Base-by-base conservation (phyloP, 2,888 invertebrate species). In the Tachina fera region DNA sequence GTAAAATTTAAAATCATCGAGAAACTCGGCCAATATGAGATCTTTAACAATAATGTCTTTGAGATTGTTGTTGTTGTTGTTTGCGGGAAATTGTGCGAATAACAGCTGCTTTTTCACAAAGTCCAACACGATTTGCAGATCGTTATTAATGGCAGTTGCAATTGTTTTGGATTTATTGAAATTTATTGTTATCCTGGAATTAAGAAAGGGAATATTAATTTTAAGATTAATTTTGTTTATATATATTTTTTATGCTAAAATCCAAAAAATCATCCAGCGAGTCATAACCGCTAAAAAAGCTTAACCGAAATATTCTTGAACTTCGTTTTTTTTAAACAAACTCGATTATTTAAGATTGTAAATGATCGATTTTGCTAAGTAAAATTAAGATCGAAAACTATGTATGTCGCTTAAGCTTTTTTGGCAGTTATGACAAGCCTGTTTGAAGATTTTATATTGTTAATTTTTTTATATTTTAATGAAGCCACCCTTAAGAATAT, bases 1-100 rank as follows among this genome's bases (percentile, higher is more conserved):
- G 10, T 75, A 82, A 39, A 86, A 49, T 47, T 79, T 79, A 51
- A 86, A 86, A 9, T 79, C 78, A 11, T 74, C 22, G 0, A 65
- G n/a, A 45, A 85, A 78, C 43, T 79, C 61, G 0, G 47, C 39
- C 8, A 70, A 22, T 10, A 60, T 11, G 0, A 72, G 31, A 14
- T 77, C 65, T 19, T 58, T 72, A 2, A 10, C 1, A n/a, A 65
- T 9, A 0, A 31, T 45, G 5, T 43, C 31, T 10, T 19, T 11
- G 9, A n/a, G n/a, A n/a, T n/a, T n/a, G n/a, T 3, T 14, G 9
- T 71, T 65, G n/a, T 43, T 43, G 13, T 68, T 47, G 9, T 47
- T n/a, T 6, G 41, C 0, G 11, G 19, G 13, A 51, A 51, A 47
- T 43, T 80, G 71, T 1, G 41, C 49, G 9, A 81, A 56, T 14